Conservation (phyloP, 2,797 vertebrate species). For the Hemitrygon akajei region DNA sequence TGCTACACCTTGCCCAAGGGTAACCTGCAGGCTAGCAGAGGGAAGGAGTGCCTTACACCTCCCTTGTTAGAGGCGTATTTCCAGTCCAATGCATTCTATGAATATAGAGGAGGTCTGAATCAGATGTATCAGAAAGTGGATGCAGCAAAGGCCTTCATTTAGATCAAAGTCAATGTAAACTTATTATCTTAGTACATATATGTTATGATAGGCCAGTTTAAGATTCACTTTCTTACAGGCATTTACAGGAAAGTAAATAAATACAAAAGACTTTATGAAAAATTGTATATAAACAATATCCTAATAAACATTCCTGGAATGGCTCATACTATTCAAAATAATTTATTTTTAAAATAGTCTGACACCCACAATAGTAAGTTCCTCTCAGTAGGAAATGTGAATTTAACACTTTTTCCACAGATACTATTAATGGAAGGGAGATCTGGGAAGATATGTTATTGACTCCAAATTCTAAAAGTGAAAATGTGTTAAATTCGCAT, state of each 20-base stretch:
- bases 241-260: too few species aligned
- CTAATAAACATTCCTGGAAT: neutral
- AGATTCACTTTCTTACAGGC: too few species aligned
- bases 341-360: neutral
- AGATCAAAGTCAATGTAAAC: neutral
- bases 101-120: neutral
- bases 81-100: too few species aligned
- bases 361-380: neutral
- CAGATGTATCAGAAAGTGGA: neutral
- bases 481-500: neutral
- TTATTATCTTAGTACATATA: too few species aligned
- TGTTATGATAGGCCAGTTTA: too few species aligned
- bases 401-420: neutral
- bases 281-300: constrained; percentile 9
- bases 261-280: too few species aligned
- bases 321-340: neutral
- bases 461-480: neutral
- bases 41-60: too few species aligned
- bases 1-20: too few species aligned
- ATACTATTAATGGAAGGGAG: neutral
- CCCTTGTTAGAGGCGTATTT: too few species aligned
- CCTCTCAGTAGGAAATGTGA: neutral
- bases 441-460: neutral
- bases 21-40: too few species aligned
- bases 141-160: neutral